phyloP scores from a whole-genome alignment of 30 jellyfish, hydroid and myxozoan species.

The Phacellophora camtschatica region DNA sequence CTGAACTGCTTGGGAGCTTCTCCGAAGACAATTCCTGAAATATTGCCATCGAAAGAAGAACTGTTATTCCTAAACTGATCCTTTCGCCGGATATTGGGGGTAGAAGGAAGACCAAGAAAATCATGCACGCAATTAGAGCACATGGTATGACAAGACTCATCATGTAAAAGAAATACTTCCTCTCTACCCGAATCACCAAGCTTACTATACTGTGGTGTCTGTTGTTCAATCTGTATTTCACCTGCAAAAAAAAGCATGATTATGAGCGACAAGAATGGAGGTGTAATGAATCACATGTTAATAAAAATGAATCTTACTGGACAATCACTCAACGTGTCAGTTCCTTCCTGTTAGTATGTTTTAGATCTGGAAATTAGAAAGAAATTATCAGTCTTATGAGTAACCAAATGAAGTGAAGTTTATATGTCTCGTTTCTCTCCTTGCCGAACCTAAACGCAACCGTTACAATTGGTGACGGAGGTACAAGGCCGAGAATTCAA shows the following conservation, averaged over 20 bases:
- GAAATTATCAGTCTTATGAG: too few relatives aligned
- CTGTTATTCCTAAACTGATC: constrained; percentile 89
- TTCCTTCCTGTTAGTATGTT: too few relatives aligned
- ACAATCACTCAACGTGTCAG: too few relatives aligned
- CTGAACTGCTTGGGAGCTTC: constrained; percentile 95
- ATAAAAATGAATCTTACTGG: too few relatives aligned
- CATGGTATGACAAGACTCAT: constrained; percentile 93
- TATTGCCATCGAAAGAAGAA: constrained; percentile 91
- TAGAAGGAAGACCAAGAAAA: constrained; percentile 81
- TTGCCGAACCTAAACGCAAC: background rate
- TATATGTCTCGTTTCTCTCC: too few relatives aligned
- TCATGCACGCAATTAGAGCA: constrained; percentile 94
- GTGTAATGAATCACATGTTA: too few relatives aligned
- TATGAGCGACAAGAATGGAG: too few relatives aligned
- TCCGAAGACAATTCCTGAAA: constrained; percentile 95
- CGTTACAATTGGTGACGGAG: constrained; percentile 31
- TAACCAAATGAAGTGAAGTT: too few relatives aligned
- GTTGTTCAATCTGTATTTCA: constrained; percentile 58
- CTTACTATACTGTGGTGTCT: constrained; percentile 65
- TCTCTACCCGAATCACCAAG: constrained; percentile 33
- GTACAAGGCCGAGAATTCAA: constrained; percentile 8
- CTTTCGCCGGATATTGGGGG: constrained; percentile 98
- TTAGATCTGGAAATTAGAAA: too few relatives aligned
- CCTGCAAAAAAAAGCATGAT: constrained; percentile 19
- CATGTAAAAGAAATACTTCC: constrained; percentile 84